These are phyloP conservation scores for Bhutanitis thaidina DNA, from an alignment of 2,888 invertebrate genomes.

Conservation along the genomic window DNA sequence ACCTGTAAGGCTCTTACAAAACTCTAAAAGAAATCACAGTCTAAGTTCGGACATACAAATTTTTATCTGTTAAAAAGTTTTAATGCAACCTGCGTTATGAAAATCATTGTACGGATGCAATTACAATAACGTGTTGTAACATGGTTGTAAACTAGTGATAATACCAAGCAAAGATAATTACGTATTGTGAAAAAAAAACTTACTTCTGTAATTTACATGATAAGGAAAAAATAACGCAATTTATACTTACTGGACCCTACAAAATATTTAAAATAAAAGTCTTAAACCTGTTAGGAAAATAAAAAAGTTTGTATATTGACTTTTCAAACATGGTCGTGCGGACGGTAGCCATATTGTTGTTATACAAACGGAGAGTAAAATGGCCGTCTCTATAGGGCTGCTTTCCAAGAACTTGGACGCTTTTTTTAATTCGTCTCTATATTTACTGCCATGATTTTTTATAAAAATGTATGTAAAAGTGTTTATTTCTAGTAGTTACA, in stretches of 20 bases:
- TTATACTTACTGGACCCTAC: constrained; percentile 18
- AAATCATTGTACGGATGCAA: background rate
- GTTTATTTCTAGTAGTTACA: too few species aligned
- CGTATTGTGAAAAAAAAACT: constrained; percentile 4
- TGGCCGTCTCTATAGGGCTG: constrained; percentile 34
- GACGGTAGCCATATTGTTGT: constrained; percentile 46
- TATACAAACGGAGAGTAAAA: constrained; percentile 38
- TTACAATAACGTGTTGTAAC: too few species aligned
- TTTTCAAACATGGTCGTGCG: constrained; percentile 31
- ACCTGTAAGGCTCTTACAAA: too few species aligned
- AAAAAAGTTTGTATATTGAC: constrained; percentile 27
- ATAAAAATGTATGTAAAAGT: too few species aligned
- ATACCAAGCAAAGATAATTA: background rate
- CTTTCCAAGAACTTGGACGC: constrained; percentile 27
- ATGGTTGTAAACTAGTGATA: background rate
- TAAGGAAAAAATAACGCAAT: background rate
- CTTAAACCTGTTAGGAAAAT: constrained; percentile 8
- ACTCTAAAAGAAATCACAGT: too few species aligned
- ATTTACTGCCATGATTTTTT: background rate
- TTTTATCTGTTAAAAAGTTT: too few species aligned
- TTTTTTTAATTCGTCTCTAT: constrained; percentile 10
- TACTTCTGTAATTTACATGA: background rate
- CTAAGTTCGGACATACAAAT: too few species aligned
- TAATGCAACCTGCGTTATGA: too few species aligned
- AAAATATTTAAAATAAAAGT: background rate